Evolutionary conservation across 2,113 vertebrate genomes (phyloP).

Genomic region (Nerophis lumbriciformis): DNA sequence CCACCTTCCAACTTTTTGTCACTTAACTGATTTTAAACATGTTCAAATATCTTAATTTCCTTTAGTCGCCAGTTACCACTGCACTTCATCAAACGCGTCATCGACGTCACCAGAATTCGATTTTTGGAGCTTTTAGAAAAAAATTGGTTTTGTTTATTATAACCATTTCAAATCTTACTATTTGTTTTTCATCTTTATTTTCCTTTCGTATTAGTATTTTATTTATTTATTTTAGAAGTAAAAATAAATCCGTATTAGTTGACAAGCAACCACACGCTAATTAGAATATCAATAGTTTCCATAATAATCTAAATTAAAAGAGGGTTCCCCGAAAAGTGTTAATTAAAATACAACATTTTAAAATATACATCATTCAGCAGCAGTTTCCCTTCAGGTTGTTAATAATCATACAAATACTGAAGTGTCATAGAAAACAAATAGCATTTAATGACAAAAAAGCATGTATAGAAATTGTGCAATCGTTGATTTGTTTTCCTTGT

Average conservation of each 20-base stretch:
- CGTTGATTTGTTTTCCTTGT: constrained; percentile 66
- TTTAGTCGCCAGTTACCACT: too few relatives aligned
- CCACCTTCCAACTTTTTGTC: too few relatives aligned
- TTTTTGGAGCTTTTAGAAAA: not conserved
- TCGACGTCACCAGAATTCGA: too few relatives aligned
- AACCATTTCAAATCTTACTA: too few relatives aligned
- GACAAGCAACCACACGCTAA: too few relatives aligned
- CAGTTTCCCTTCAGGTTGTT: constrained; percentile 2
- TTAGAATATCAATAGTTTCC: not conserved
- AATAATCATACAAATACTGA: constrained; percentile 54
- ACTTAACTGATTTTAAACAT: too few relatives aligned
- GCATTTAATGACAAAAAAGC: constrained; percentile 96
- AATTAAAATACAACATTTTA: not conserved
- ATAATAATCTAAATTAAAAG: not conserved
- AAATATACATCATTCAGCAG: not conserved
- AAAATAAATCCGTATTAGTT: too few relatives aligned
- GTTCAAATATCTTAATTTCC: too few relatives aligned
- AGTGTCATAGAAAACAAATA: constrained; percentile 71
- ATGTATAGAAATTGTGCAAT: constrained; percentile 90
- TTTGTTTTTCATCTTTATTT: too few relatives aligned
- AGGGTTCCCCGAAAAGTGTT: not conserved
- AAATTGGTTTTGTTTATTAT: not conserved
- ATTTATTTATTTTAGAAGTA: too few relatives aligned
- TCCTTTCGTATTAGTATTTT: too few relatives aligned
- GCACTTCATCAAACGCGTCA: too few relatives aligned